These are phyloP conservation scores for Drosophila jambulina DNA, from an alignment of 1,140 invertebrate genomes.

Conservation along the genomic window DNA sequence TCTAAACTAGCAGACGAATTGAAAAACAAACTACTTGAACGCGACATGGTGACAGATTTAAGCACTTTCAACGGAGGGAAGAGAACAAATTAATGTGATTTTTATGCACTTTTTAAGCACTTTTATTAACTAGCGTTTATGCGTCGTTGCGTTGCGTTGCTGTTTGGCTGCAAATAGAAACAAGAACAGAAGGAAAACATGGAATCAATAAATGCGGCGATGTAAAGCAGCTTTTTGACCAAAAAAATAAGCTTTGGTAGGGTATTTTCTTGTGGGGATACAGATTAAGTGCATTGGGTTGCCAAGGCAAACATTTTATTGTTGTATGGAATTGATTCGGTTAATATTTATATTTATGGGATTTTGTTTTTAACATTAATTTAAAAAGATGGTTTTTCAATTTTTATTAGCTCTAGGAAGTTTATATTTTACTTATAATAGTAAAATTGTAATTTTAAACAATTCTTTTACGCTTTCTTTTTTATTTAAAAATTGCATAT, in stretches of 20 bases:
- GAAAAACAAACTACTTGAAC: slow-evolving; percentile 75
- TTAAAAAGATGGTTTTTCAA: not conserved
- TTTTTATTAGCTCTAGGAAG: not conserved
- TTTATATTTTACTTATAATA: not conserved
- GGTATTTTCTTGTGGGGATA: slow-evolving; percentile 5
- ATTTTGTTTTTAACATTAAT: not conserved
- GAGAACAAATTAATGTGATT: slow-evolving; percentile 6
- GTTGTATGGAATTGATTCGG: too few relatives aligned
- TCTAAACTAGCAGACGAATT: slow-evolving; percentile 70
- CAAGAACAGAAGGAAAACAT: slow-evolving; percentile 24
- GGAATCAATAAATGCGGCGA: slow-evolving; percentile 58
- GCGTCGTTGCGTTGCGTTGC: slow-evolving; percentile 32
- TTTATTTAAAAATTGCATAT: not conserved
- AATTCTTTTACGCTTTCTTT: not conserved
- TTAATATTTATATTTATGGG: not conserved
- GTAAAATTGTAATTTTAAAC: not conserved
- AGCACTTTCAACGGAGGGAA: slow-evolving; percentile 25
- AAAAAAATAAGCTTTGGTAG: slow-evolving; percentile 32
- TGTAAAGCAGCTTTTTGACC: slow-evolving; percentile 28
- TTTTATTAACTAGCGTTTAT: slow-evolving; percentile 28
- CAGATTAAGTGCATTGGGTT: not conserved
- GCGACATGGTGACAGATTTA: slow-evolving; percentile 64
- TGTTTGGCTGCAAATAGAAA: slow-evolving; percentile 63
- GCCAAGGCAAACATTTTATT: not conserved
- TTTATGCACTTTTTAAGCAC: slow-evolving; percentile 27